Evolutionary conservation across 2,113 vertebrate genomes (phyloP).

Genomic region (Puma concolor): DNA sequence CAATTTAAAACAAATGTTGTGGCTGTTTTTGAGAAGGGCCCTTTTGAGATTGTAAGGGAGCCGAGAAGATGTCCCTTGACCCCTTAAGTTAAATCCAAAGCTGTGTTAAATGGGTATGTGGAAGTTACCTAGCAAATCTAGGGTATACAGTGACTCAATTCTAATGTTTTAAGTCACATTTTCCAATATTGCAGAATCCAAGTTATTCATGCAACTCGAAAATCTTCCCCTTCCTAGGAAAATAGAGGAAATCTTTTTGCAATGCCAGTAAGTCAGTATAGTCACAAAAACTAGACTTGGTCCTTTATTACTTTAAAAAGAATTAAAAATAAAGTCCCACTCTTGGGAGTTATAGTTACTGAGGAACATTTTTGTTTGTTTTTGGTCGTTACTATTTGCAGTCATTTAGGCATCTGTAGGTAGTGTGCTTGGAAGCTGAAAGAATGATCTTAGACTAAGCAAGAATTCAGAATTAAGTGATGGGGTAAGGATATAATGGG

Average conservation of each 20-base stretch:
- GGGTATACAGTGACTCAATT: background rate
- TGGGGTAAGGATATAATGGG: background rate
- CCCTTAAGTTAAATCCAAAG: background rate
- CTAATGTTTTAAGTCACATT: background rate
- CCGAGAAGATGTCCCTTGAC: background rate
- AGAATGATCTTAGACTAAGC: background rate
- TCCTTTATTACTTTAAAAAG: background rate
- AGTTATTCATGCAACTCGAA: background rate
- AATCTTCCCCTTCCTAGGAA: background rate
- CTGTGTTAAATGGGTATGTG: background rate
- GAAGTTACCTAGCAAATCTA: background rate
- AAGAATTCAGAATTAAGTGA: conserved; percentile 47
- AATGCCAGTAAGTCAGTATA: background rate
- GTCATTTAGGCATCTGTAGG: background rate
- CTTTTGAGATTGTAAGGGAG: conserved; percentile 25
- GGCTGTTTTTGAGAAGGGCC: background rate
- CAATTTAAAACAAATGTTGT: conserved; percentile 35
- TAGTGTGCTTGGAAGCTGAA: background rate
- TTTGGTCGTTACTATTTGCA: background rate
- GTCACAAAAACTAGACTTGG: background rate
- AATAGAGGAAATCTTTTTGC: background rate
- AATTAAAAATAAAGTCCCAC: background rate
- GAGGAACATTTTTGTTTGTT: conserved; percentile 12
- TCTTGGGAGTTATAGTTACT: background rate
- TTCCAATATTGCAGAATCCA: background rate